Evolutionary conservation across 2,113 vertebrate species (phyloP).

Genomic region (Charina bottae): DNA sequence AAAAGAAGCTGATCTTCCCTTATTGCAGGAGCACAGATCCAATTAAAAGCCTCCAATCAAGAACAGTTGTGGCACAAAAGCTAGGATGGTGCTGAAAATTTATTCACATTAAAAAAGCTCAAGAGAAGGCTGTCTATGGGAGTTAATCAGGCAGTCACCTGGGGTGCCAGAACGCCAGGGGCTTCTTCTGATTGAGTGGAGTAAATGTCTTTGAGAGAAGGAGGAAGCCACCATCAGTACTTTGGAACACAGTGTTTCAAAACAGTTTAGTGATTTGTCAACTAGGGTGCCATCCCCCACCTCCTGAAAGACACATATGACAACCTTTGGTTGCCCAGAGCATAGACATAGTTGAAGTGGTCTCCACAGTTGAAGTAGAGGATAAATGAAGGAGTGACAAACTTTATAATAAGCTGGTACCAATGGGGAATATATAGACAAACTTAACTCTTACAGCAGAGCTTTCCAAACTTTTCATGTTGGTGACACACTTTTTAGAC

Average conservation of each 20-base stretch:
- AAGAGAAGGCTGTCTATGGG: too few relatives aligned
- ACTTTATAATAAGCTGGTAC: background rate
- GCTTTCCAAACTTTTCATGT: too few relatives aligned
- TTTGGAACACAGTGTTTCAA: background rate
- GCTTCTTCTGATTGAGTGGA: too few relatives aligned
- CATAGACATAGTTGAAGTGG: background rate
- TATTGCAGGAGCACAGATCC: slow-evolving; percentile 1
- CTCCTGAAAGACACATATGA: background rate
- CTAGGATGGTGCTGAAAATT: background rate
- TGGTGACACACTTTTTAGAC: too few relatives aligned
- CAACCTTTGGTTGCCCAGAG: background rate
- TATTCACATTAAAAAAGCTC: background rate
- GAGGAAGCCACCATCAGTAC: background rate
- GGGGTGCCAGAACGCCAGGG: too few relatives aligned
- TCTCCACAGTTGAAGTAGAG: background rate
- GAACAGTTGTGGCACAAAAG: background rate
- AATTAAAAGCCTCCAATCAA: background rate
- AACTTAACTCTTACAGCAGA: background rate
- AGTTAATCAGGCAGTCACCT: too few relatives aligned
- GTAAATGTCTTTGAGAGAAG: background rate
- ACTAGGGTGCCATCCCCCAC: background rate
- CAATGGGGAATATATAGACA: background rate
- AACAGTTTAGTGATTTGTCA: background rate
- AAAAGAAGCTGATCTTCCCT: background rate
- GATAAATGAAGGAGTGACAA: background rate